Evolutionary conservation across 2,113 vertebrate genomes (phyloP), one percentile per base, ranked within the genome.

Genomic region (Oceanodroma tethys): DNA sequence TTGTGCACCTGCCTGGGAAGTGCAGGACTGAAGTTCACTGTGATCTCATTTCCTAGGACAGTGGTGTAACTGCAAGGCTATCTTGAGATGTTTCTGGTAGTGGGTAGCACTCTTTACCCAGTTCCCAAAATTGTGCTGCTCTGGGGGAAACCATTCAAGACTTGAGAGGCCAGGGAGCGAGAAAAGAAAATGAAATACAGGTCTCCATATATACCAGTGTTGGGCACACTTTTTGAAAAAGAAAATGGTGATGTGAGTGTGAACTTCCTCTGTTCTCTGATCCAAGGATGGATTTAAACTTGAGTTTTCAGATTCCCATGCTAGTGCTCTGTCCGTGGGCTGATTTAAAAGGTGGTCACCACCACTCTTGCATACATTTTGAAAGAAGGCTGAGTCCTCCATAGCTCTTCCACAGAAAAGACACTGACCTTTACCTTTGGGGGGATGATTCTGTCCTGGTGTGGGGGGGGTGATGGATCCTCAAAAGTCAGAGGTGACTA

Each of bases 391-490:
- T 59, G 62, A 67, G 16, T 50, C 16, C 13, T 81, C 18, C 9
- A 29, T 38, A 71, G 17, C 11, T 48, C 13, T 75, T 80, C 36
- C 38, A 63, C 17, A 47, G 62, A 66, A 52, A 63, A 72, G 23
- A 45, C 7, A 30, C 4, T 40, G 34, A 55, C 25, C 38, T 65
- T 40, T 68, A 40, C 27, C 11, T 55, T 14, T 34, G 34, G 12
- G 11, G 15, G 6, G 4, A 26, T 53, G 30, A 56, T 75, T 42
- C 6, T 75, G 4, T 34, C 70, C 9, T 65, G 12, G 4, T 42
- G 23, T n/a, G 2, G 11, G 25, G 10, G n/a, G 4, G 8, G 19
- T 47, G 52, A 40, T 1, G 0, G 16, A 40, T 76, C 25, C 23
- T 79, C 55, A 85, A 36, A 90, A 82, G 7, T 5, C 21, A 68